phyloP scores from a whole-genome alignment of 2,888 invertebrate genomes.

The Pterobdella sp. region DNA sequence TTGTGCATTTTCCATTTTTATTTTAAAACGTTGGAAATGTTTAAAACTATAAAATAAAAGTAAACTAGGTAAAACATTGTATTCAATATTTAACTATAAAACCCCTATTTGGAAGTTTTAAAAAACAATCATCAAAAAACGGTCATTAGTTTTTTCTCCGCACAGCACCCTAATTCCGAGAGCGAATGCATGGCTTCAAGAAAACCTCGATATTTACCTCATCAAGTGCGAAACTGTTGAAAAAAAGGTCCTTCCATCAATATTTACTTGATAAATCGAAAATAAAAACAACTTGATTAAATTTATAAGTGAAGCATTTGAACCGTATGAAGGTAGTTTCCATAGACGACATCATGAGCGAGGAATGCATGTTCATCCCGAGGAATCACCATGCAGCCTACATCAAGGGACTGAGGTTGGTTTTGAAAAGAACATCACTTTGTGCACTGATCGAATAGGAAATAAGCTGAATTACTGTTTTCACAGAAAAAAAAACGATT shows the following conservation, averaged over 20 bases:
- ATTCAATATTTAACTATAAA: too few relatives aligned
- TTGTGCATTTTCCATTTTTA: too few relatives aligned
- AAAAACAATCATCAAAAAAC: not conserved
- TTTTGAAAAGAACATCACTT: constrained; percentile 17
- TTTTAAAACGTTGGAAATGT: too few relatives aligned
- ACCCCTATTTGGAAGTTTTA: not conserved
- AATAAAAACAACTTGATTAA: not conserved
- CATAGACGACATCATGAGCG: constrained; percentile 34
- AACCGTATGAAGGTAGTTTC: constrained; percentile 8
- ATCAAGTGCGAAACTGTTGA: constrained; percentile 39
- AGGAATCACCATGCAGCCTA: constrained; percentile 37
- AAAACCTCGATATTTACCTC: constrained; percentile 37
- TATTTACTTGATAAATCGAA: not conserved
- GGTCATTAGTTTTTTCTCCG: constrained; percentile 17
- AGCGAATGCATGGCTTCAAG: constrained; percentile 38
- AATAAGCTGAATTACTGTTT: not conserved
- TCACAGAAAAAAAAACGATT: not conserved
- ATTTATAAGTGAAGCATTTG: not conserved
- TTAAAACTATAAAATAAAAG: too few relatives aligned
- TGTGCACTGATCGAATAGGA: not conserved
- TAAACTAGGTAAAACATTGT: too few relatives aligned
- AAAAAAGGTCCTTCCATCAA: constrained; percentile 33
- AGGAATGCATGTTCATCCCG: constrained; percentile 37
- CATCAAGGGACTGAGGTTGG: constrained; percentile 40
- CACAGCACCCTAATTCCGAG: constrained; percentile 39